Conservation (phyloP, 2,888 invertebrate species). For the Arrhopalites spinosus region DNA sequence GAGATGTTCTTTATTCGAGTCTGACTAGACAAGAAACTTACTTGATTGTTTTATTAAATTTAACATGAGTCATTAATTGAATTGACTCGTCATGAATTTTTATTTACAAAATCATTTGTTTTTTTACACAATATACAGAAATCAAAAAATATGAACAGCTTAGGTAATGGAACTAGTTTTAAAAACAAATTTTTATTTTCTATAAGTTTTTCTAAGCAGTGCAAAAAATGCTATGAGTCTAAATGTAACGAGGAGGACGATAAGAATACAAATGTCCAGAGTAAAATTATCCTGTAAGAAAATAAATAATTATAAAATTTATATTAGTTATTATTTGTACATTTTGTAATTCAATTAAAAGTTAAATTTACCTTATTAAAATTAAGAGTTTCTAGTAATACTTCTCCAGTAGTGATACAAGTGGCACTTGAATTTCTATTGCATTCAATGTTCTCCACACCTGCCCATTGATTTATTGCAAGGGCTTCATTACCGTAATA, state of each 20-base stretch:
- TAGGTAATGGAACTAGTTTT: not conserved
- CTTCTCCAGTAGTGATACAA: slow-evolving; percentile 40
- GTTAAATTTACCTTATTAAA: slow-evolving; percentile 39
- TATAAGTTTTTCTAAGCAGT: slow-evolving; percentile 12
- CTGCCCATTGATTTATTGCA: slow-evolving; percentile 85
- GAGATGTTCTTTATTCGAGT: too few relatives aligned
- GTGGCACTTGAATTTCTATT: slow-evolving; percentile 24
- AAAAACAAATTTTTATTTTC: not conserved
- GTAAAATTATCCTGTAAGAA: slow-evolving; percentile 24
- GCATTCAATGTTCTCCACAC: slow-evolving; percentile 69
- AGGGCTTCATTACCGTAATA: slow-evolving; percentile 88
- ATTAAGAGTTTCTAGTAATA: slow-evolving; percentile 38
- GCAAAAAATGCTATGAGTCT: slow-evolving; percentile 19
- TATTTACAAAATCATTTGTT: too few relatives aligned
- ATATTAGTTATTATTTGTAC: not conserved
- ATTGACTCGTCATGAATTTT: too few relatives aligned
- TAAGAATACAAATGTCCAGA: slow-evolving; percentile 13
- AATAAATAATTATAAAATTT: not conserved
- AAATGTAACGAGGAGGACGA: slow-evolving; percentile 9
- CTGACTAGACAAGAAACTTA: not conserved
- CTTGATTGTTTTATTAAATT: not conserved
- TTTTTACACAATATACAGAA: too few relatives aligned
- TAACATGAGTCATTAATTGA: too few relatives aligned
- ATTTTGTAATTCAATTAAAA: not conserved
- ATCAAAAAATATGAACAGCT: not conserved